A percentile compares a stretch with the other conserved stretches of the same genome.
These are phyloP conservation scores for human (Homo sapiens) DNA, from an alignment of 2,113 vertebrate genomes.

Conservation along the genomic window GRCh38 chr3:42647501-42648000, in stretches of 20 bases:
- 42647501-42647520: background rate
- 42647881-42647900: background rate
- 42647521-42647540: background rate
- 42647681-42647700: conserved; percentile 26
- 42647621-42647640: background rate
- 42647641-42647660: background rate
- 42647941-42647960: background rate
- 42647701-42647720: background rate
- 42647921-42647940: background rate
- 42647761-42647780: background rate
- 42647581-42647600: background rate
- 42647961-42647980: background rate
- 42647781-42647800: conserved; percentile 15
- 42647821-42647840: conserved; percentile 10
- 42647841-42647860: background rate
- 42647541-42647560: background rate
- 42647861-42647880: background rate
- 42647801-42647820: background rate
- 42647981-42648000: background rate
- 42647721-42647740: background rate
- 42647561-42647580: background rate
- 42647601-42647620: background rate
- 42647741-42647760: conserved; percentile 50
- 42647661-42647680: background rate
- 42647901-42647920: conserved; percentile 37